Percentiles rank a stretch among this genome's conserved stretches.
phyloP scores from a whole-genome alignment of 2,113 vertebrate genomes.

The Misgurnus mizolepis region DNA sequence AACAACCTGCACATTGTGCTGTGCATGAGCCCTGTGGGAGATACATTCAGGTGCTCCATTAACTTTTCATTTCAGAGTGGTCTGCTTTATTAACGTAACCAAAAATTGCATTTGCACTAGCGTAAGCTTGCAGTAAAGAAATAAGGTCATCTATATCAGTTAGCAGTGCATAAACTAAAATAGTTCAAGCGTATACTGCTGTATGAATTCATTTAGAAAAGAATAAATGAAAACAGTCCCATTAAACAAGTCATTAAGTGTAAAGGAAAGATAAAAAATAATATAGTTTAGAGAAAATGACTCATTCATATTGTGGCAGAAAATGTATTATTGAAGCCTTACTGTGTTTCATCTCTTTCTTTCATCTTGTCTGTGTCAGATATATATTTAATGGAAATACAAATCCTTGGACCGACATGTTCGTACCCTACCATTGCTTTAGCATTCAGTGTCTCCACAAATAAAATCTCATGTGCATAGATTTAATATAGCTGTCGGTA shows the following conservation, averaged over 20 bases:
- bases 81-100: conserved; percentile 5
- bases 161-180: too few species aligned
- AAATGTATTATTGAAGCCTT: background rate
- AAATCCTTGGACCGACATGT: background rate
- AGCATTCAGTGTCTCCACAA: conserved; percentile 6
- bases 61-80: background rate
- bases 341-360: background rate
- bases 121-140: background rate
- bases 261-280: too few species aligned
- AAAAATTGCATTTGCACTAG: background rate
- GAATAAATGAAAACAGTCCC: too few species aligned
- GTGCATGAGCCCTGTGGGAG: conserved; percentile 86
- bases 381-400: background rate
- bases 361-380: background rate
- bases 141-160: background rate
- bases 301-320: background rate
- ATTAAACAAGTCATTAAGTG: too few species aligned
- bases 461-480: background rate
- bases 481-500: conserved; percentile 26
- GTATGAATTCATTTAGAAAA: too few species aligned
- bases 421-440: background rate
- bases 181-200: too few species aligned
- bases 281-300: background rate
- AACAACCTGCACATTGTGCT: conserved; percentile 86
- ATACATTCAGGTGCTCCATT: conserved; percentile 80